Conservation (phyloP, 2,888 invertebrate species). For the Acrobasis consociella region DNA sequence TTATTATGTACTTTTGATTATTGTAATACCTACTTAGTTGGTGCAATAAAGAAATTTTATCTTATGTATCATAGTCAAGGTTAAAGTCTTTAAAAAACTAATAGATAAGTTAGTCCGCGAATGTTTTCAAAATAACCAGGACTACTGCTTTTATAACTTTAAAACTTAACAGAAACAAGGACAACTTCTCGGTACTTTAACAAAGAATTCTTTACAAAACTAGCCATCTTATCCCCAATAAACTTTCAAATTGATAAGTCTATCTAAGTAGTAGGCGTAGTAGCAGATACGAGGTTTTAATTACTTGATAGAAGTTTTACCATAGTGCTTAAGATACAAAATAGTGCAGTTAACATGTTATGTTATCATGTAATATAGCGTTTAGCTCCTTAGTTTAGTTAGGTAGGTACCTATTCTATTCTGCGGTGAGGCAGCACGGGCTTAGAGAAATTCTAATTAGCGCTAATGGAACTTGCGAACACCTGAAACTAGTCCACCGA, state of each 20-base stretch:
- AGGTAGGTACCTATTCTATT: conserved; percentile 6
- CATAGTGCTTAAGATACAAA: no score
- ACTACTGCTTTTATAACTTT: background rate
- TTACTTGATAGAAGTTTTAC: no score
- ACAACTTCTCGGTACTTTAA: background rate
- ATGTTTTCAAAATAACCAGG: background rate
- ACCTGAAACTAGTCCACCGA: conserved; percentile 59
- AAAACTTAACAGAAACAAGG: background rate
- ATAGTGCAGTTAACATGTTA: no score
- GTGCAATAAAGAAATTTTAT: no score
- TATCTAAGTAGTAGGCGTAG: background rate
- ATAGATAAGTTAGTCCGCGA: background rate
- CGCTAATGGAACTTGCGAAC: conserved; percentile 69
- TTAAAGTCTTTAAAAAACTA: background rate
- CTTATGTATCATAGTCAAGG: background rate
- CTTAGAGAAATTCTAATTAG: conserved; percentile 73
- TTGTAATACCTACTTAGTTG: no score
- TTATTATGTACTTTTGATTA: no score
- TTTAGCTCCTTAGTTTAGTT: conserved; percentile 6
- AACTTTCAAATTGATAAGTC: background rate
- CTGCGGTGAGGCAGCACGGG: conserved; percentile 37
- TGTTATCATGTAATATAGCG: background rate
- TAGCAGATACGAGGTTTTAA: no score
- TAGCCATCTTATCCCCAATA: background rate
- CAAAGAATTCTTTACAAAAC: background rate